Evolutionary conservation across 2,888 invertebrate species (phyloP).

Genomic region (Acheta domesticus): DNA sequence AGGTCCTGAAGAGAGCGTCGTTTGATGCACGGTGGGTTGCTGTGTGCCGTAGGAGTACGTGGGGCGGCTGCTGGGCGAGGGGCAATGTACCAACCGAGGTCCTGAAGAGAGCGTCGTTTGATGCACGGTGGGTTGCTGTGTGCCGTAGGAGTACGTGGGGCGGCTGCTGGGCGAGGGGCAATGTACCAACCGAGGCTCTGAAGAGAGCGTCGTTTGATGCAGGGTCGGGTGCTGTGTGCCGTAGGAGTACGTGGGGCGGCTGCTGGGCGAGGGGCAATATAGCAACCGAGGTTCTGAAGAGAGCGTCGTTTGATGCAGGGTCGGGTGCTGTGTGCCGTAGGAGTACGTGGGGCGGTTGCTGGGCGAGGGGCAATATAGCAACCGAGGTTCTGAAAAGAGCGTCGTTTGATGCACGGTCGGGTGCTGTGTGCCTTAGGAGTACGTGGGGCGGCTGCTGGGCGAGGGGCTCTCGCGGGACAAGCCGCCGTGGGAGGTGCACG

Average conservation of each 20-base stretch:
- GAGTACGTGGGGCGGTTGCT: slow-evolving; percentile 49
- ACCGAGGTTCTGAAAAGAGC: slow-evolving; percentile 53
- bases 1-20: too few relatives aligned
- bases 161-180: slow-evolving; percentile 47
- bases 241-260: slow-evolving; percentile 39
- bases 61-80: too few relatives aligned
- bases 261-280: too few relatives aligned
- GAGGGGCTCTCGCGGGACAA: slow-evolving; percentile 47
- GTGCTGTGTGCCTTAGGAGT: slow-evolving; percentile 45
- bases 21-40: too few relatives aligned
- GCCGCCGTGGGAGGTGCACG: slow-evolving; percentile 55
- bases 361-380: slow-evolving; percentile 46
- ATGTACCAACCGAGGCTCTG: too few relatives aligned
- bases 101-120: too few relatives aligned
- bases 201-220: slow-evolving; percentile 45
- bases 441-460: slow-evolving; percentile 48
- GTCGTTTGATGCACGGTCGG: background rate
- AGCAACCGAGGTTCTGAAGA: too few relatives aligned
- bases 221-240: slow-evolving; percentile 38
- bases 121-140: background rate
- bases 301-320: too few relatives aligned
- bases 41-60: too few relatives aligned
- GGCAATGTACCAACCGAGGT: too few relatives aligned
- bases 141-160: slow-evolving; percentile 50
- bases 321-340: slow-evolving; percentile 42